phyloP scores from a whole-genome alignment of 2,888 invertebrate genomes.

The Ochropleura leucogaster region DNA sequence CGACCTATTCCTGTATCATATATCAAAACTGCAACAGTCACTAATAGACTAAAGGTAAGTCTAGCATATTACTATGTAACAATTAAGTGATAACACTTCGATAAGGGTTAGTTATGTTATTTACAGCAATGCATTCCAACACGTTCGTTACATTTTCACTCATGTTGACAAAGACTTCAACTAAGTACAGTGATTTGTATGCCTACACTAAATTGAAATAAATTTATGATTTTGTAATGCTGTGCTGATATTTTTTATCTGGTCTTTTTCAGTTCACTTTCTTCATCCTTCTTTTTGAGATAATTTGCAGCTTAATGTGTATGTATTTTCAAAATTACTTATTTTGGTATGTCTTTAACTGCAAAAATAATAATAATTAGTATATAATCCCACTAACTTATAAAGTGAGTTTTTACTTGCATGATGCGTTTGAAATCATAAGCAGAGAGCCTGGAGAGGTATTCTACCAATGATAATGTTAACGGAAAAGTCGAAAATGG shows the following conservation, averaged over 20 bases:
- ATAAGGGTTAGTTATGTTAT: slow-evolving; percentile 6
- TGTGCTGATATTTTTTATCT: background rate
- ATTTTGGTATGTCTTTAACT: background rate
- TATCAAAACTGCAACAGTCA: slow-evolving; percentile 62
- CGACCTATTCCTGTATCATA: slow-evolving; percentile 55
- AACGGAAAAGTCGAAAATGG: background rate
- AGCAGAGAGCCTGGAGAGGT: background rate
- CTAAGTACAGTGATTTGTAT: background rate
- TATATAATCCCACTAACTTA: background rate
- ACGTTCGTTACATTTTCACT: slow-evolving; percentile 32
- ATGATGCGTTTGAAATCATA: background rate
- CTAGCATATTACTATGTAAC: slow-evolving; percentile 5
- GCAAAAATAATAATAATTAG: background rate
- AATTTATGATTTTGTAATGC: background rate
- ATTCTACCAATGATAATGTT: background rate
- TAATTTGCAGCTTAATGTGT: too few relatives aligned
- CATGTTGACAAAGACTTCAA: slow-evolving; percentile 20
- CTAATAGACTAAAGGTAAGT: slow-evolving; percentile 69
- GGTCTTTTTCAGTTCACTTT: background rate
- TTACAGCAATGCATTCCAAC: slow-evolving; percentile 41
- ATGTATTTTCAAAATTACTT: too few relatives aligned
- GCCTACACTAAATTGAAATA: background rate
- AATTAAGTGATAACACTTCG: slow-evolving; percentile 27
- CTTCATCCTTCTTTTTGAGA: too few relatives aligned
- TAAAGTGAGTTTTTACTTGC: background rate